These are phyloP conservation scores for Drosophila incognita DNA, from an alignment of 2,888 invertebrate species.

Conservation along the genomic window DNA sequence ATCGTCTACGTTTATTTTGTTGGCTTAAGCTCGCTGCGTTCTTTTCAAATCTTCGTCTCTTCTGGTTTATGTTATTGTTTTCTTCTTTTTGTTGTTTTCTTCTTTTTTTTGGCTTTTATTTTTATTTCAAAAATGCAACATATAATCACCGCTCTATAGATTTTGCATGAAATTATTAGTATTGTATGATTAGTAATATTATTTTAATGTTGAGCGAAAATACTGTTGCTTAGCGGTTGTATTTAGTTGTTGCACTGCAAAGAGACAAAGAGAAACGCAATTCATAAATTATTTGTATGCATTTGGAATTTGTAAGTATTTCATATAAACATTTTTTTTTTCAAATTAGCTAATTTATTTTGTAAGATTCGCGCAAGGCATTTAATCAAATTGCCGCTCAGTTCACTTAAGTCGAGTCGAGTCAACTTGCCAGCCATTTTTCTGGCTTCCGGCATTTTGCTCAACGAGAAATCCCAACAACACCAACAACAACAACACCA, in stretches of 20 bases:
- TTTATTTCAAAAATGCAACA: conserved; percentile 68
- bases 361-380: conserved; percentile 61
- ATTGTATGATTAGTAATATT: conserved; percentile 42
- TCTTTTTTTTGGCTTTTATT: conserved; percentile 32
- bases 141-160: conserved; percentile 68
- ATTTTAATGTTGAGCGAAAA: conserved; percentile 75
- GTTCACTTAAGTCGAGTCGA: conserved; percentile 27
- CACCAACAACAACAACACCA: conserved; percentile 1
- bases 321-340: conserved; percentile 42
- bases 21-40: conserved; percentile 80
- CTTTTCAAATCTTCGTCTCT: conserved; percentile 35
- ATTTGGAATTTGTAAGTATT: conserved; percentile 20
- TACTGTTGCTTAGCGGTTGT: conserved; percentile 75
- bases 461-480: conserved; percentile 21
- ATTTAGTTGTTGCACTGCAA: conserved; percentile 64
- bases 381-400: conserved; percentile 68
- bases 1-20: conserved; percentile 70
- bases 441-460: conserved; percentile 56
- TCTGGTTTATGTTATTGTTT: conserved; percentile 9
- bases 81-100: background rate
- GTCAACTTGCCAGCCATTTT: conserved; percentile 50
- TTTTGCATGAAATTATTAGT: conserved; percentile 39
- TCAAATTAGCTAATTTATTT: conserved; percentile 68
- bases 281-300: conserved; percentile 15
- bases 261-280: conserved; percentile 29